Evolutionary conservation across 2,113 vertebrate genomes (phyloP).

Genomic region (Cavia aperea): DNA sequence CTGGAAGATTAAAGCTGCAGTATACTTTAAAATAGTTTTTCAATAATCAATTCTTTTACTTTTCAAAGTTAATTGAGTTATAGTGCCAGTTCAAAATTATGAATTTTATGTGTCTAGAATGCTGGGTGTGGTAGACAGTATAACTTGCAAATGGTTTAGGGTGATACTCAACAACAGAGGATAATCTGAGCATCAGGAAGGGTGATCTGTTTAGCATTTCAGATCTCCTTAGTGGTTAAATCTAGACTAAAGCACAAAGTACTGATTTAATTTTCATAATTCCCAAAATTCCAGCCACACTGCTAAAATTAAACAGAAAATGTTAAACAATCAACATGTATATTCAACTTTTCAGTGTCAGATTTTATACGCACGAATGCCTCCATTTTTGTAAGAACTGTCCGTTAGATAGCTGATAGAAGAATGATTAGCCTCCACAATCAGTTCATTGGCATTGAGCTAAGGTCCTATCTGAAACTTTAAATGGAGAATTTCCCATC

Average conservation of each 20-base stretch:
- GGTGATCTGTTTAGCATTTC: background rate
- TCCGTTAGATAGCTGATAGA: background rate
- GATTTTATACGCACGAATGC: background rate
- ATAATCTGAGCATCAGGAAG: background rate
- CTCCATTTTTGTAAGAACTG: background rate
- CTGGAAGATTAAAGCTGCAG: background rate
- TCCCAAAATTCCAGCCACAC: background rate
- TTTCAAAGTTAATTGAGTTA: background rate
- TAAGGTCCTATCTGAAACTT: constrained; percentile 24
- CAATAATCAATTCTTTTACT: background rate
- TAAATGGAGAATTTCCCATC: constrained; percentile 37
- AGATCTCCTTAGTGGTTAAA: background rate
- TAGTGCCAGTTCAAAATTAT: background rate
- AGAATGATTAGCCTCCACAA: background rate
- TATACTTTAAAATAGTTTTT: background rate
- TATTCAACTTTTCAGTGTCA: background rate
- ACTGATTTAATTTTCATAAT: background rate
- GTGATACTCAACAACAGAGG: background rate
- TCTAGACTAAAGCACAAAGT: constrained; percentile 1
- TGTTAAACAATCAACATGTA: background rate
- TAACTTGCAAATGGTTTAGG: background rate
- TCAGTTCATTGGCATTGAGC: background rate
- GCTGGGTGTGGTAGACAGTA: background rate
- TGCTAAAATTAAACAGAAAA: background rate
- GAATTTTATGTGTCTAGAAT: background rate